Conservation (phyloP, 2,797 vertebrate species). For the Centropyge bicolor region DNA sequence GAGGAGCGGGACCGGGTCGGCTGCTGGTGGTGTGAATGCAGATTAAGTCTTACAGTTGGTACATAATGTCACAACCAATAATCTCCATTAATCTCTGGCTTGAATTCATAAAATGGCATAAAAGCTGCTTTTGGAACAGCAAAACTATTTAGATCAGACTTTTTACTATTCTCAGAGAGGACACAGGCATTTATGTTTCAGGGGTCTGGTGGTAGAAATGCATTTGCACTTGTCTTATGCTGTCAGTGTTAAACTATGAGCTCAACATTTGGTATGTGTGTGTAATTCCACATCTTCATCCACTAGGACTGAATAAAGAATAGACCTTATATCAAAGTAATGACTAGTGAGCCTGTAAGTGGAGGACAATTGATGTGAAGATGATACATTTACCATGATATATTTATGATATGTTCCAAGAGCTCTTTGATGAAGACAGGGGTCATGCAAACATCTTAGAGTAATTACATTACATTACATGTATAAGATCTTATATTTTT, state of each 20-base stretch:
- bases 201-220: not conserved
- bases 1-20: conserved; percentile 46
- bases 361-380: not conserved
- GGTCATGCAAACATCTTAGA: conserved; percentile 4
- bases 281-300: conserved; percentile 1
- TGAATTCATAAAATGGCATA: conserved; percentile 51
- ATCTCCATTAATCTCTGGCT: conserved; percentile 69
- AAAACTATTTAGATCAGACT: conserved; percentile 48
- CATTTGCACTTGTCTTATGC: conserved; percentile 2
- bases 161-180: conserved; percentile 2
- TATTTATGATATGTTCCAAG: not conserved
- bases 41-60: conserved; percentile 67
- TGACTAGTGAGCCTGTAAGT: not conserved
- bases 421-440: conserved; percentile 4
- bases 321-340: conserved; percentile 19
- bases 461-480: not conserved
- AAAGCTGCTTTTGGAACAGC: conserved; percentile 54
- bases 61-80: conserved; percentile 61
- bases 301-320: conserved; percentile 14
- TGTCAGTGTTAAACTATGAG: not conserved
- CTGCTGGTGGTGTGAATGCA: conserved; percentile 56
- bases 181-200: not conserved
- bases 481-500: not conserved
- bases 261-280: conserved; percentile 4
- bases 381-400: conserved; percentile 9